These are phyloP conservation scores for Perdix hodgsoniae DNA, from an alignment of 2,797 vertebrate genomes.

Conservation along the genomic window DNA sequence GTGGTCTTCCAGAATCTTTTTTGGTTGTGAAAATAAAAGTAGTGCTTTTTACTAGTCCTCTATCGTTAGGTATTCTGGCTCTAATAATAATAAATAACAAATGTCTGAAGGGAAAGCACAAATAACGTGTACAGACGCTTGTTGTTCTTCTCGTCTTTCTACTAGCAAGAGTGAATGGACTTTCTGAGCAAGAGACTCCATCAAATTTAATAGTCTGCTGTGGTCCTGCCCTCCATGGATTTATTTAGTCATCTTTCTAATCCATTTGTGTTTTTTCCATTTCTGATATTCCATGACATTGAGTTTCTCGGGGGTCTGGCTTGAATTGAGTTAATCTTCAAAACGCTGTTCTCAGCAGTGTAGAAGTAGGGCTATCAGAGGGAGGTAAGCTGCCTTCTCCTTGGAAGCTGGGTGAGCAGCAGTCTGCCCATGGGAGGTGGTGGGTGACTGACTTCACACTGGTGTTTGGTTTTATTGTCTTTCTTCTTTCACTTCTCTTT, in stretches of 20 bases:
- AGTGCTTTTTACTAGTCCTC: not conserved
- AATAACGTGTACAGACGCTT: not conserved
- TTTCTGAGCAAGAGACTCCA: not conserved
- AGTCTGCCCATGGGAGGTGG: not conserved
- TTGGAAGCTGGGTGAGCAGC: not conserved
- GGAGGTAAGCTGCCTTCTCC: not conserved
- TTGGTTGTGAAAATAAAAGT: not conserved
- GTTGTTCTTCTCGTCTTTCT: not conserved
- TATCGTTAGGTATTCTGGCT: not conserved
- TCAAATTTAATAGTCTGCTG: not conserved
- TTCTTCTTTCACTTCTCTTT: not conserved
- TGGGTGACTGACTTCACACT: not conserved
- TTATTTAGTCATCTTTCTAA: slow-evolving; percentile 22
- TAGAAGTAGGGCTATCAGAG: too few relatives aligned
- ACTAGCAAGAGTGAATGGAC: not conserved
- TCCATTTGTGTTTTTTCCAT: not conserved
- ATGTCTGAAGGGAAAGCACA: not conserved
- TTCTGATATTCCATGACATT: not conserved
- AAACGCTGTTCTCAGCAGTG: too few relatives aligned
- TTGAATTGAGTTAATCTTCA: not conserved
- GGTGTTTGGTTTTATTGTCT: not conserved
- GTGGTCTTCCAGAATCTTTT: not conserved
- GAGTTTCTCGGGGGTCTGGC: not conserved
- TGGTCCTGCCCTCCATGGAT: not conserved
- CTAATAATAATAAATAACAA: not conserved